Conservation (phyloP, 2,888 invertebrate species). For the Ctena decussata region DNA sequence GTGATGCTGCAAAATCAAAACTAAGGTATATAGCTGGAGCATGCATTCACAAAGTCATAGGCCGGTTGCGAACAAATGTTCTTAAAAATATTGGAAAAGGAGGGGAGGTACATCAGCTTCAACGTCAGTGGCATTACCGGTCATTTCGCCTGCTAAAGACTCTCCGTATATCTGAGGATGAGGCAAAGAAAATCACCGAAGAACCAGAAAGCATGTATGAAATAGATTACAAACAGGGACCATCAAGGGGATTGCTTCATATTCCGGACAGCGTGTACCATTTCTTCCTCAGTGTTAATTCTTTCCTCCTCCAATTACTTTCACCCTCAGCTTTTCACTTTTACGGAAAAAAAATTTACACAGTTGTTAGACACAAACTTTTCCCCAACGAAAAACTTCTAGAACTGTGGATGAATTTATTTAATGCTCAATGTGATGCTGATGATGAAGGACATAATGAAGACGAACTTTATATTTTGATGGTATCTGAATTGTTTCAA, state of each 20-base stretch:
- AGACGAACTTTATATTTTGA: neutral
- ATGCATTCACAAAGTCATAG: neutral
- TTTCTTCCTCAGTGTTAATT: neutral
- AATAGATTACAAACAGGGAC: slow-evolving; percentile 6
- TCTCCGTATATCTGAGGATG: neutral
- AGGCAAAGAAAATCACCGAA: neutral
- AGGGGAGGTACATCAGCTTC: neutral
- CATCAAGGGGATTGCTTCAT: neutral
- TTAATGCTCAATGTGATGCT: neutral
- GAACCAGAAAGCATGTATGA: neutral
- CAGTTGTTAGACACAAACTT: neutral
- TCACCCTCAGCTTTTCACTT: neutral
- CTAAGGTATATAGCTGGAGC: slow-evolving; percentile 3
- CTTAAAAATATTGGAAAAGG: neutral
- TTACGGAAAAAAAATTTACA: neutral
- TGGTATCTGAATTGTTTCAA: neutral
- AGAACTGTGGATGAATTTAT: neutral
- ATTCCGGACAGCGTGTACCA: neutral
- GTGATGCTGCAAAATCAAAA: slow-evolving; percentile 11
- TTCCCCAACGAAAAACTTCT: neutral
- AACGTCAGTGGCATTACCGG: neutral
- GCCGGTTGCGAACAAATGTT: neutral
- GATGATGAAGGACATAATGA: neutral
- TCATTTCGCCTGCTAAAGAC: neutral
- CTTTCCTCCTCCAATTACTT: neutral